Evolutionary conservation across 1,140 invertebrate species (phyloP), one percentile per base, ranked within the genome.

Genomic region (Neodiprion fabricii): DNA sequence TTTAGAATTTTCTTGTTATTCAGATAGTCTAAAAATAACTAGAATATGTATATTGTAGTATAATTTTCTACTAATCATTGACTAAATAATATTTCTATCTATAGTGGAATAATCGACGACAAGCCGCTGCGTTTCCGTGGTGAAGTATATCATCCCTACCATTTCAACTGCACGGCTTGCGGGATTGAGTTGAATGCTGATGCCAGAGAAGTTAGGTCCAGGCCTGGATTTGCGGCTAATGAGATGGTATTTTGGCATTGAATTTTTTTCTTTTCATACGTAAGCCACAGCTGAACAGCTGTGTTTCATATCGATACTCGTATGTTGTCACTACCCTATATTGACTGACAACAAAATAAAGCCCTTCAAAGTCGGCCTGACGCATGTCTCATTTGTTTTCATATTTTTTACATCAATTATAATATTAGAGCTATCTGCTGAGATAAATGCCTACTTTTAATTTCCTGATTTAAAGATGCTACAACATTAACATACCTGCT

Each of bases 141-240:
- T 48, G 98, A 99, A 89, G 95, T 97, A 1, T 99, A 98, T 89
- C 99, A 99, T 90, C 96, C 98, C 0, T 99, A 99, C 89, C 99
- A 99, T 87, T 99, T 99, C 89, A 99, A 98, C 84, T 99, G 99
- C 86, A 95, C 95, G 50, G 91, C 95, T 4, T 99, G 97, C 88
- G 94, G 95, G 67, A 90, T 94, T 1, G 95, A 96, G 87, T 89
- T 96, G 48, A 95, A 96, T 88, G 94, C 95, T 67, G 97, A 97
- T 83, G 98, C 98, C 9, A 89, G 98, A 70, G 98, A 99, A 90
- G 96, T 99, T 28, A 95, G 96, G 87, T 96, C 94, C 81, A 91
- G 96, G 75, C 94, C 95, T 9, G 96, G 96, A 10, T 95, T 95
- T 86, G 94, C 96, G 70, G 94, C 94, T n/a, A 97, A 96, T 85